A percentile compares a stretch with the other conserved stretches of the same genome.
Evolutionary conservation across 1,140 invertebrate genomes (phyloP).

Genomic region (Chionoecetes opilio): DNA sequence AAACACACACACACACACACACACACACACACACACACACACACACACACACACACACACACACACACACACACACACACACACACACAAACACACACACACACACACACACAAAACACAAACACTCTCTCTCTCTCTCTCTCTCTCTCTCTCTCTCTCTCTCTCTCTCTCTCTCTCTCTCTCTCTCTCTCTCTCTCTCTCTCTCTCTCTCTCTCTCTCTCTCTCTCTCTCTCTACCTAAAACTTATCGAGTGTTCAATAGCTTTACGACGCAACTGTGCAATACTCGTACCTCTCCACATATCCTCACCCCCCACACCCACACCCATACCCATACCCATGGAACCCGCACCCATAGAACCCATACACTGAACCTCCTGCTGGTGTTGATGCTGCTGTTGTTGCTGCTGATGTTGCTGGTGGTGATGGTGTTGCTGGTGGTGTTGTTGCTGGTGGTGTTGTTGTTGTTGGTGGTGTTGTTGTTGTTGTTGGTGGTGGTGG

Average conservation of each 20-base stretch:
- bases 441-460: conserved; percentile 52
- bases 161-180: too few species aligned
- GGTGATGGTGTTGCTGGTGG: conserved; percentile 38
- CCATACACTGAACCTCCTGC: conserved; percentile 68
- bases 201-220: too few species aligned
- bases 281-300: conserved; percentile 74
- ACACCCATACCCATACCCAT: conserved; percentile 4
- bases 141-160: too few species aligned
- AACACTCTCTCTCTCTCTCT: too few species aligned
- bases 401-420: conserved; percentile 63
- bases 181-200: too few species aligned
- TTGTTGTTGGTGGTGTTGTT: conserved; percentile 73
- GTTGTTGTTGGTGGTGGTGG: conserved; percentile 47
- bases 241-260: conserved; percentile 66
- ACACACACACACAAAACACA: too few species aligned
- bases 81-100: too few species aligned
- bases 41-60: background rate
- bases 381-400: conserved; percentile 68
- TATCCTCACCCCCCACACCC: conserved; percentile 65
- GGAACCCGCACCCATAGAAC: background rate
- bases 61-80: background rate
- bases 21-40: conserved; percentile 28
- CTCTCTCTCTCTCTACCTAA: background rate
- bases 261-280: conserved; percentile 68
- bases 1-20: conserved; percentile 33